Base-by-base conservation (phyloP, 2,113 vertebrate species). In the Antechinus flavipes region DNA sequence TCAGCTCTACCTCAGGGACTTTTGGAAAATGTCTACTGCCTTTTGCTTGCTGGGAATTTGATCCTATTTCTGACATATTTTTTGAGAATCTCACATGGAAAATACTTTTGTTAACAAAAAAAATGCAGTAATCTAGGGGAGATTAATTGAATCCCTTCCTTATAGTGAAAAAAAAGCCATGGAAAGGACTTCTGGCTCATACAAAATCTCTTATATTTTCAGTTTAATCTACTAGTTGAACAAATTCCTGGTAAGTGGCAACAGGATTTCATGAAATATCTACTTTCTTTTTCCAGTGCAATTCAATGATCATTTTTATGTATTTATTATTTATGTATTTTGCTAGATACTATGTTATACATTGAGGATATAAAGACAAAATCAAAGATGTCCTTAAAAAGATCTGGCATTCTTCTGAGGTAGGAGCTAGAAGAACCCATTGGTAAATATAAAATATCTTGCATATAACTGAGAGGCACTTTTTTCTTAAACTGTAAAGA, bases 31-130 rank as follows among this genome's bases (percentile, higher is more conserved):
- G 27, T 7, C 1, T 19, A 1, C 54, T 24, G 91, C 16, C 54
- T 94, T 14, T 54, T 0, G 27, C 54, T 58, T 42, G 50, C 49
- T 94, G 19, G 19, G 35, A 91, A 56, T 95, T 26, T 84, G 7
- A 90, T 93, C 91, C 93, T 53, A 55, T 94, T 61, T 94, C 47
- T 92, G 52, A 90, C 54, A 84, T 22, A 76, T 14, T 55, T 50
- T 50, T 55, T 53, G 52, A 30, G 89, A 90, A 52, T 68, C 30
- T 91, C 76, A 52, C 52, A 53, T 90, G 25, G 92, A 89, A 89
- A 10, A 53, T 53, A 22, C 0, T 68, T 68, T n/a, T 91, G 8
- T 93, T 61, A 76, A 14, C 19, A 22, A 42, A 56, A 56, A 91
- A 93, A 2, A 9, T 76, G 26, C 30, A 91, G 54, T 55, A 93